phyloP scores from a whole-genome alignment of 2,113 vertebrate genomes.

The Probosciger aterrimus region DNA sequence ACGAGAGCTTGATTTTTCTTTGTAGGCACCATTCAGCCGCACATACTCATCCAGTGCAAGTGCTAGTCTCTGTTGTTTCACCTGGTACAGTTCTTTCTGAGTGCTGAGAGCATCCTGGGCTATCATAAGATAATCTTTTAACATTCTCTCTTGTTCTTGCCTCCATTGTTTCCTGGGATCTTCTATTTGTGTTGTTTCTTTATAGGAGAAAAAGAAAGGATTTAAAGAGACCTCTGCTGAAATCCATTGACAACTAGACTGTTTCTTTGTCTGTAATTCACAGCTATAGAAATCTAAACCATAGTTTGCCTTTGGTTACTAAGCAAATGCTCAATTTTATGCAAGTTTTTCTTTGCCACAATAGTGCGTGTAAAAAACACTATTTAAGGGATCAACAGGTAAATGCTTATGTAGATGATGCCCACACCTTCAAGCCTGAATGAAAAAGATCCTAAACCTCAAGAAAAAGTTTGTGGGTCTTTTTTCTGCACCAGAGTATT shows the following conservation, averaged over 20 bases:
- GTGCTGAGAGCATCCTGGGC: conserved; percentile 82
- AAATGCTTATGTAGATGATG: not conserved
- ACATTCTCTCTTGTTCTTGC: conserved; percentile 85
- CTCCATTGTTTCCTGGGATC: conserved; percentile 85
- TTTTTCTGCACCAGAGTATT: not conserved
- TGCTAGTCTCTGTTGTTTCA: conserved; percentile 84
- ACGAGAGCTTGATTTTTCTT: conserved; percentile 83
- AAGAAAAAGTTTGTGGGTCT: not conserved
- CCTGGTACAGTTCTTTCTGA: conserved; percentile 84
- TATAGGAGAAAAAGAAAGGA: not conserved
- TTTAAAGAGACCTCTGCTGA: not conserved
- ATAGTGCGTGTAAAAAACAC: not conserved
- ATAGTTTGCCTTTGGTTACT: not conserved
- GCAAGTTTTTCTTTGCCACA: not conserved
- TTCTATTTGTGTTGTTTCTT: conserved; percentile 87
- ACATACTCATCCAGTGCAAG: conserved; percentile 83
- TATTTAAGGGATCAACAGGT: not conserved
- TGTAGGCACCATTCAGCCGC: conserved; percentile 80
- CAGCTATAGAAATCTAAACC: not conserved
- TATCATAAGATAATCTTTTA: conserved; percentile 85
- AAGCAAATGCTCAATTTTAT: not conserved
- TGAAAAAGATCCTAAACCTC: not conserved
- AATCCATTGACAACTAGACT: not conserved
- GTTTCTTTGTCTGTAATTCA: not conserved
- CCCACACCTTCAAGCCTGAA: not conserved